Conservation (phyloP, 2,113 vertebrate species). For the Oxyura jamaicensis region DNA sequence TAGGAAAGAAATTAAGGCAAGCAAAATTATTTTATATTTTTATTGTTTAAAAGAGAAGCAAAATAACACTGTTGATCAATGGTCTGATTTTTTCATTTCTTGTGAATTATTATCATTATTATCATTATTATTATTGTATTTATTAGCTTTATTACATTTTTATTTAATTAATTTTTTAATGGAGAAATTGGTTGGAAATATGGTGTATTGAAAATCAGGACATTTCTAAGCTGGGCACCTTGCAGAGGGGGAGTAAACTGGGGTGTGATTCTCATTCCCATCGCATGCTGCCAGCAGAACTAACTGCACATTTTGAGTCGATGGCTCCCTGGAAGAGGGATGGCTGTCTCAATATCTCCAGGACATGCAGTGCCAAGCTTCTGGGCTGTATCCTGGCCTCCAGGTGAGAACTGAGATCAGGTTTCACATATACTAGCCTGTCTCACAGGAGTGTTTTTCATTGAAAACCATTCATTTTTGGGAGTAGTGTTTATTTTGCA, state of each 20-base stretch:
- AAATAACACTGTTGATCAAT: background rate
- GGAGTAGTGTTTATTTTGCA: background rate
- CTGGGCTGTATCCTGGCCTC: background rate
- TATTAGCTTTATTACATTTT: too few relatives aligned
- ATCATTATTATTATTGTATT: too few relatives aligned
- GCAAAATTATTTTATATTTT: slow-evolving; percentile 14
- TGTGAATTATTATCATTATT: background rate
- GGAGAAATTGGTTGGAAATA: background rate
- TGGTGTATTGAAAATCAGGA: background rate
- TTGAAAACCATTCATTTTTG: background rate
- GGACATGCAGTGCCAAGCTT: background rate
- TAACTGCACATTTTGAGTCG: accelerated
- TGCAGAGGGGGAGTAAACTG: accelerated
- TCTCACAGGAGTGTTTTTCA: background rate
- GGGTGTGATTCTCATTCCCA: background rate
- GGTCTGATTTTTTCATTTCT: background rate
- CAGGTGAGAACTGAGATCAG: background rate
- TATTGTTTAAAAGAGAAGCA: slow-evolving; percentile 5
- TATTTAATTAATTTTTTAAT: background rate
- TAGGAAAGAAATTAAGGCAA: slow-evolving; percentile 22
- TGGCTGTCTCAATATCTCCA: accelerated
- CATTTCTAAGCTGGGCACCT: background rate
- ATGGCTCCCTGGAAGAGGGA: background rate
- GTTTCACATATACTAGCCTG: background rate
- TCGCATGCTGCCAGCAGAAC: accelerated